Evolutionary conservation across 2,797 vertebrate species (phyloP).

Genomic region (Lacerta agilis): DNA sequence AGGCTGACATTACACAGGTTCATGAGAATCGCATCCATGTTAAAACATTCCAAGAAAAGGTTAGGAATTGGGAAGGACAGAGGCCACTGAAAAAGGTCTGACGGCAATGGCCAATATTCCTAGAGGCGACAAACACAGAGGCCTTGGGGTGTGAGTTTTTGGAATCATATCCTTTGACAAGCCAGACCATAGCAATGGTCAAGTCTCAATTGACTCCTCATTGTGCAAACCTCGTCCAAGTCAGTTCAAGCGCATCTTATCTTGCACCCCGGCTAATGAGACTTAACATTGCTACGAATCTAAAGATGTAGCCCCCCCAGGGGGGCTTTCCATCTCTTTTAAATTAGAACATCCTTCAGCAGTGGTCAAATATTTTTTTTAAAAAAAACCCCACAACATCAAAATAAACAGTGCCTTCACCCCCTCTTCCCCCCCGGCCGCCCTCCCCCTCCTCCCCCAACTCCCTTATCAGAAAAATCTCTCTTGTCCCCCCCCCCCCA

Average conservation of each 20-base stretch:
- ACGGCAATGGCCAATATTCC: slow-evolving; percentile 13
- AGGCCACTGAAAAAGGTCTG: neutral
- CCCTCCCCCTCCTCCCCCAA: neutral
- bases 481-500: neutral
- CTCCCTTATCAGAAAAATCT: slow-evolving; percentile 22
- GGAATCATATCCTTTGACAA: slow-evolving; percentile 8
- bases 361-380: slow-evolving; percentile 6
- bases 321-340: slow-evolving; percentile 13
- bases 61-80: slow-evolving; percentile 7
- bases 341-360: slow-evolving; percentile 40
- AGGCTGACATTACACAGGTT: slow-evolving; percentile 15
- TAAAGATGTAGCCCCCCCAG: neutral
- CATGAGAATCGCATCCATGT: slow-evolving; percentile 30
- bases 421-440: slow-evolving; percentile 11
- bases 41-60: slow-evolving; percentile 29
- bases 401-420: slow-evolving; percentile 40
- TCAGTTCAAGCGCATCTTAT: slow-evolving; percentile 5
- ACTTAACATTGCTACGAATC: slow-evolving; percentile 12
- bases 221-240: slow-evolving; percentile 33
- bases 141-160: neutral
- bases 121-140: neutral
- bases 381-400: slow-evolving; percentile 2
- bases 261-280: slow-evolving; percentile 1
- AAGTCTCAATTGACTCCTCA: slow-evolving; percentile 3
- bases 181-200: neutral